Evolutionary conservation across 1,140 invertebrate genomes (phyloP), one percentile per base, ranked within the genome.

Genomic region (Scaptomyza hsui): DNA sequence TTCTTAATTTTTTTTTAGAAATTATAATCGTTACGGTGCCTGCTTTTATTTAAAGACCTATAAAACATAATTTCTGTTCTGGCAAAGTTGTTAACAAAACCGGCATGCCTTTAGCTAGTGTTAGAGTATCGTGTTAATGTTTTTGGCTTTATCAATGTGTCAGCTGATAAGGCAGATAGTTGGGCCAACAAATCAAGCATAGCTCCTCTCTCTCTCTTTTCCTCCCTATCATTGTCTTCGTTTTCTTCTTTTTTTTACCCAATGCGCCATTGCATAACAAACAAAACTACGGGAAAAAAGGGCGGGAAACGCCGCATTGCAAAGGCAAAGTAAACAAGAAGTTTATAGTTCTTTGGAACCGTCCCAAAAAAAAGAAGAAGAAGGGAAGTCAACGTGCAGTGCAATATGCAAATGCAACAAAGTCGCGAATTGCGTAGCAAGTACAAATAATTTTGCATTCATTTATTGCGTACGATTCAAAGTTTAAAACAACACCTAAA

Each of bases 121-220:
- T 45, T 32, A 60, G 69, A 12, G 69, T 67, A 53, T 59, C 9
- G 41, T 29, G 41, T 29, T 32, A 35, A 67, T 70, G 51, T 49
- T 64, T 71, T 68, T 47, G 56, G 55, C 42, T 69, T 83, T 85
- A 85, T 85, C 80, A 85, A 86, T 86, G 71, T 86, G 77, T 76
- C 81, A 80, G 74, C 81, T 83, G 80, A 85, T 83, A 83, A 83
- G 81, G 68, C 76, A 83, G 80, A 83, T 86, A 85, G 55, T 72
- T 68, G 63, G 70, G 44, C 48, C 42, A 59, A 68, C 63, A 68
- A 68, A 68, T 72, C 70, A 72, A 32, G 59, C 67, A 49, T 63
- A 44, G 51, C 44, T 51, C 60, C 35, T 64, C 18, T n/a, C 5
- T 18, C 16, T 64, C 42, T 35, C 67, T 52, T 37, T 52, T 24